Base-by-base conservation (phyloP, 2,797 vertebrate genomes). In the Alfaro cultratus region DNA sequence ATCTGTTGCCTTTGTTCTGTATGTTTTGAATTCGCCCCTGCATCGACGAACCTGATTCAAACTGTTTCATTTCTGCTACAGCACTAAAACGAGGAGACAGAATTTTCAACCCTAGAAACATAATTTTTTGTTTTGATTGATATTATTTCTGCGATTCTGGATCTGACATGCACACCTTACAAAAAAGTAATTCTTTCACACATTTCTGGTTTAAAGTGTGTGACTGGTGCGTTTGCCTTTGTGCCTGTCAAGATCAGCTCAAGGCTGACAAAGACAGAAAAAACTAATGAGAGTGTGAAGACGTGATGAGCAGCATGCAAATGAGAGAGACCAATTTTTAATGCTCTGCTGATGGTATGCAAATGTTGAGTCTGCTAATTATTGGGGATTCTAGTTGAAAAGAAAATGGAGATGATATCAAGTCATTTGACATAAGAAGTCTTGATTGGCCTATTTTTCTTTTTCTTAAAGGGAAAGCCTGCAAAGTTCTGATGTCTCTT, bases 341-440 rank as follows among this genome's bases (percentile, higher is more conserved):
- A 82, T 80, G 73, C 82, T 70, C 74, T 36, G 23, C 29, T 86
- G 82, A 86, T 83, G 83, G 74, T 78, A 85, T 89, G 86, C 77
- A 89, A 89, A 86, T 90, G 75, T 73, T 84, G 80, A 85, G 85
- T 84, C 88, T 62, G 88, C 88, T 94, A 91, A 94, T 94, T 92
- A 87, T 85, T 83, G 85, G 87, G 82, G 87, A 89, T 83, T 93
- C 70, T 73, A 80, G 85, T 77, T 81, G 84, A 74, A 85, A 75
- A 51, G 86, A 80, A 90, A 86, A 86, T 45, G 60, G 55, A 81
- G 77, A 86, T 51, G 75, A 87, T 55, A 49, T 74, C 7, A 39
- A 86, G 73, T 79, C 81, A 71, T 71, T 87, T 89, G 87, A 92
- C 86, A 75, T 39, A 70, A 80, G 73, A 77, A 76, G 84, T 78